Base-by-base conservation (phyloP, 2,113 vertebrate species). In the Psittacus erithacus region DNA sequence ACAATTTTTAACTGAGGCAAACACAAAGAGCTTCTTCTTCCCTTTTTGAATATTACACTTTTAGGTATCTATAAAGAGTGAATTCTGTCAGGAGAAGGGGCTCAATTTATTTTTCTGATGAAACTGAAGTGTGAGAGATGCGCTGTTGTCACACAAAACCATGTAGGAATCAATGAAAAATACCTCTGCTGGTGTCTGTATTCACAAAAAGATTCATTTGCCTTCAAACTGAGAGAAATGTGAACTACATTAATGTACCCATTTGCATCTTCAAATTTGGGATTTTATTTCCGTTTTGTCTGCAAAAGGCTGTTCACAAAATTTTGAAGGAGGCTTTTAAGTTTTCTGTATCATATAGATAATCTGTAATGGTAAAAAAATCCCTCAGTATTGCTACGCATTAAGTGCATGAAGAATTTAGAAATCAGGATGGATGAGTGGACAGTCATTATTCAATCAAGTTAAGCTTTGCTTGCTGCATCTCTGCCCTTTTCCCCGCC, bases 301-400 rank as follows among this genome's bases (percentile, higher is more conserved):
- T 65, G 13, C 9, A 69, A 65, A 87, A 87, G 22, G 17, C 25
- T 38, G 17, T 29, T 60, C 13, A 41, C 3, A 90, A 73, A 55
- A 28, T 52, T 52, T 39, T 73, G 8, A 90, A 79, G 13, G 27
- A 47, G 5, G 9, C 15, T 47, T 4, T 88, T 65, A 62, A n/a
- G 7, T 62, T 10, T 90, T 76, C 19, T 3, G 3, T 49, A 41
- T 23, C 20, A 52, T 27, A 5, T 12, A 77, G 52, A 64, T 52
- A 41, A 57, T 25, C 13, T 59, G 1, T 27, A 78, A 53, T 0
- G 2, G 5, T 25, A 71, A 87, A 77, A 77, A 94, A 55, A 3
- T 11, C 1, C 9, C 38, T 53, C 4, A 3, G 4, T n/a, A 57
- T 85, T 53, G 6, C 13, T 41, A 29, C 1, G 1, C 15, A 22